Evolutionary conservation across 2,888 invertebrate species (phyloP), one percentile per base, ranked within the genome.

Genomic region (Saturnia japonica): DNA sequence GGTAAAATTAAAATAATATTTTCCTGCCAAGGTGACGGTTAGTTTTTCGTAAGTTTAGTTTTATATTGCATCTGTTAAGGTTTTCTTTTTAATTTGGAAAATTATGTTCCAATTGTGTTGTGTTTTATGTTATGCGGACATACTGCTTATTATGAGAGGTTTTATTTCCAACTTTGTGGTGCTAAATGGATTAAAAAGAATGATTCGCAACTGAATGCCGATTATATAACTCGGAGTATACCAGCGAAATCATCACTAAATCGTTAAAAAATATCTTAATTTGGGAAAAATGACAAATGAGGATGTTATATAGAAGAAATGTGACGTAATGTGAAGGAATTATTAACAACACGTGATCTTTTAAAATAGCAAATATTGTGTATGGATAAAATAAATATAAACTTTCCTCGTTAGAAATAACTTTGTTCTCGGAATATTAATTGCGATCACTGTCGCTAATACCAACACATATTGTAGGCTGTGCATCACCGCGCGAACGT

Each of bases 331-430:
- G 9, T 28, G 12, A 11, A 14, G 0, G 14, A 14, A 60, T 14
- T 28, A 22, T 54, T n/a, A 9, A 22, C 43, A 22, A 22, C 22
- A 1, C n/a, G 7, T 54, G 54, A 22, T 60, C 14, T 28, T 25
- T 28, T 14, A 14, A 28, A 28, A 60, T 60, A 60, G 25, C 14
- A 14, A 60, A 14, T 28, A 60, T 60, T 14, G 9, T 28, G 14
- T 14, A 4, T 14, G 14, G 57, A 19, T 34, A 51, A 51, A 28
- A 64, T 64, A 40, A 40, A 19, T 40, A 1, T 19, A 40, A 12
- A 40, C 40, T 64, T 64, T 64, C 64, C 64, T 64, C 64, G 8
- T 40, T 11, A 19, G 62, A 64, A 64, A 64, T 64, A 64, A 40
- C 19, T 40, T 8, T 8, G 16, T 40, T 64, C 40, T n/a, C 40